Conservation (phyloP, 2,888 invertebrate species). For the Prionchulus punctatus region DNA sequence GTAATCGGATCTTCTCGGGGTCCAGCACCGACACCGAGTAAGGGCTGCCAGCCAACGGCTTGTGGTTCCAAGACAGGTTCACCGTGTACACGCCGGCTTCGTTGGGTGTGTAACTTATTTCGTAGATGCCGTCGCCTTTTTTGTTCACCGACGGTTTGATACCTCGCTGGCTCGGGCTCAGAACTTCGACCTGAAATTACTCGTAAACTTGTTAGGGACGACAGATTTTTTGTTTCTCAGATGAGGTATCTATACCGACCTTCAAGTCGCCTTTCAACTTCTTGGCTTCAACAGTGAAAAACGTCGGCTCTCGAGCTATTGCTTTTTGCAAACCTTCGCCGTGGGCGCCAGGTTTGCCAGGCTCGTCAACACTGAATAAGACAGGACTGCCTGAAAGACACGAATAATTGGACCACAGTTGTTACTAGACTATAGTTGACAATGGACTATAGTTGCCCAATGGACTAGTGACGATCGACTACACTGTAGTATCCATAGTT, state of each 20-base stretch:
- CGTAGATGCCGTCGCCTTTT: slow-evolving; percentile 44
- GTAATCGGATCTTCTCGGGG: slow-evolving; percentile 13
- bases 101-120: slow-evolving; percentile 82
- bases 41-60: slow-evolving; percentile 37
- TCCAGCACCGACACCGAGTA: slow-evolving; percentile 25
- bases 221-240: not conserved
- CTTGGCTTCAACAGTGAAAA: slow-evolving; percentile 39
- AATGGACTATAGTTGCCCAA: too few relatives aligned
- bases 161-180: not conserved
- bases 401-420: not conserved
- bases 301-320: slow-evolving; percentile 38
- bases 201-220: not conserved
- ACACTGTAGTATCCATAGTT: too few relatives aligned
- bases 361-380: slow-evolving; percentile 20
- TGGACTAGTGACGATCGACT: too few relatives aligned
- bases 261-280: slow-evolving; percentile 26
- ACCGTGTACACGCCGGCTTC: slow-evolving; percentile 81
- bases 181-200: not conserved
- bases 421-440: too few relatives aligned
- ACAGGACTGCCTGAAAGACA: slow-evolving; percentile 18
- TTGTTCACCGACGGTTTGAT: slow-evolving; percentile 21
- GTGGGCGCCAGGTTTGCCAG: slow-evolving; percentile 21
- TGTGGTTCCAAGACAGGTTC: slow-evolving; percentile 86
- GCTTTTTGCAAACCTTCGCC: slow-evolving; percentile 41
- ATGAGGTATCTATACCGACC: slow-evolving; percentile 13